Evolutionary conservation across 2,113 vertebrate species (phyloP).

Genomic region (Suricata suricatta): DNA sequence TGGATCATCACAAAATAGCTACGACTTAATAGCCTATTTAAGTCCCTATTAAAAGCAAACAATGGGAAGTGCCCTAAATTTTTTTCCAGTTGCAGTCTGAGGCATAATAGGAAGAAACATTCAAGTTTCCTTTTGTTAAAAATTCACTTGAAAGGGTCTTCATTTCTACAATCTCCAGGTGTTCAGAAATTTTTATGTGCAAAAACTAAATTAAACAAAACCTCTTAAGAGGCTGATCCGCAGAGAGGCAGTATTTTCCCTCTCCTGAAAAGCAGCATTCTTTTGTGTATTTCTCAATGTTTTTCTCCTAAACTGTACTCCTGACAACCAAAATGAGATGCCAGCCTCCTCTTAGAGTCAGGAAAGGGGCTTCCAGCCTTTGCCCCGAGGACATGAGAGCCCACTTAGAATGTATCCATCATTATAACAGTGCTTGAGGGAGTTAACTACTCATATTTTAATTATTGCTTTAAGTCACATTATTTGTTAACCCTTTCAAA

Average conservation of each 20-base stretch:
- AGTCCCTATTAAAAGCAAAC: background rate
- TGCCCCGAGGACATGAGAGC: conserved; percentile 50
- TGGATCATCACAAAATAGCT: background rate
- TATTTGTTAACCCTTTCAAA: conserved; percentile 36
- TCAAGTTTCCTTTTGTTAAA: background rate
- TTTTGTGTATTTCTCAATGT: conserved; percentile 12
- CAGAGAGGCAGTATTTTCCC: background rate
- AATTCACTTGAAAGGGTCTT: background rate
- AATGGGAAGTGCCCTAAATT: background rate
- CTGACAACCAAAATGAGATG: conserved; percentile 52
- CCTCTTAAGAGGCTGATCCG: background rate
- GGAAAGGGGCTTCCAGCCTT: background rate
- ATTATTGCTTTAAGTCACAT: conserved; percentile 42
- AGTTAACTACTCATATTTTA: conserved; percentile 48
- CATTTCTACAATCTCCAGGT: conserved; percentile 34
- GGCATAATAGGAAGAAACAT: background rate
- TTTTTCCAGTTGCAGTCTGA: background rate
- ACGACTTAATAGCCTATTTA: background rate
- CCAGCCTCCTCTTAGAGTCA: background rate
- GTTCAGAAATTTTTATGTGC: background rate
- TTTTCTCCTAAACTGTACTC: background rate
- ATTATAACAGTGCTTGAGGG: conserved; percentile 77
- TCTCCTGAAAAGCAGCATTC: background rate
- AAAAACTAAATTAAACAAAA: background rate
- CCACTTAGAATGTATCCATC: conserved; percentile 49